phyloP scores from a whole-genome alignment of 2,113 vertebrate species.

The Tyto alba region DNA sequence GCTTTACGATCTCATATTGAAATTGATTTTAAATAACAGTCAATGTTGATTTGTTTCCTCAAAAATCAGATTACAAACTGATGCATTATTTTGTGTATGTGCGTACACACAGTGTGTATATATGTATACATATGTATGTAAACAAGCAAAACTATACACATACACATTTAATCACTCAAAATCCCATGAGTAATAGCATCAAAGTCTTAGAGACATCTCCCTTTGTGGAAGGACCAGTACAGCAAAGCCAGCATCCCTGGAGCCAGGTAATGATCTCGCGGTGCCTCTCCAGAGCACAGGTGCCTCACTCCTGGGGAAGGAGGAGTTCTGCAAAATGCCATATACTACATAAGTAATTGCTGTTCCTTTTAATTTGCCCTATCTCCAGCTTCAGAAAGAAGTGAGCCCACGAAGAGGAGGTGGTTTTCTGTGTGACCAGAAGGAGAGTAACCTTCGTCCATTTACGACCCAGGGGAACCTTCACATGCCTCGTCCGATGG shows the following conservation, averaged over 20 bases:
- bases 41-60: not conserved
- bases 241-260: not conserved
- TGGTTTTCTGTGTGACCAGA: conserved; percentile 65
- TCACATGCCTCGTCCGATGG: not conserved
- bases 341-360: not conserved
- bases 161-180: not conserved
- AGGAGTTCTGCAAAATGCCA: not conserved
- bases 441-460: conserved; percentile 59
- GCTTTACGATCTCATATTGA: not conserved
- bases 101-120: not conserved
- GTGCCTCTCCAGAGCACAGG: not conserved
- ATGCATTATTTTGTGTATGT: not conserved
- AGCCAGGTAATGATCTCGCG: not conserved
- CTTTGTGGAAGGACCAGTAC: not conserved
- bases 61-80: not conserved
- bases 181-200: not conserved
- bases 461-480: conserved; percentile 75
- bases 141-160: not conserved
- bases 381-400: conserved; percentile 82
- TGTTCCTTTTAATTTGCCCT: not conserved
- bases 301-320: not conserved
- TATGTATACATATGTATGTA: not conserved
- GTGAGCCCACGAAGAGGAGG: conserved; percentile 64
- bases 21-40: not conserved
- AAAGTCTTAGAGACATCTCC: not conserved